Evolutionary conservation across 2,113 vertebrate genomes (phyloP), one percentile per base, ranked within the genome.

Genomic region (Otus sunia): DNA sequence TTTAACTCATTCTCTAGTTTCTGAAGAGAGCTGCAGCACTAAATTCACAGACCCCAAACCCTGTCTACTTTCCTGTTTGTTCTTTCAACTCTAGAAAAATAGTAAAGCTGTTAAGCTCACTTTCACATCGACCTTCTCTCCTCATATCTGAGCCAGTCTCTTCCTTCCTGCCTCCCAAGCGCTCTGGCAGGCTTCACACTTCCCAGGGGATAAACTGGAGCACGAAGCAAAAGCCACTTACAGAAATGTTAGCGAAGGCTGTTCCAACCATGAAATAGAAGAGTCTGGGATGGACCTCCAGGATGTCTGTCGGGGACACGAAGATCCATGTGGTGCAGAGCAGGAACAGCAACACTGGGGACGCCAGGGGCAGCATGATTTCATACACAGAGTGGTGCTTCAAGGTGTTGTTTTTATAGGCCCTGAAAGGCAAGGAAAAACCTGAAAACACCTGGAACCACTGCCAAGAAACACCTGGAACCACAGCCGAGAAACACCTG

Each of bases 231-330:
- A 53, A 81, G 85, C 17, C 22, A 50, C 99, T 99, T 97, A 99
- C 99, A 30, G 99, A 99, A 95, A 99, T 99, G 39, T 99, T 99
- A 69, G 99, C 98, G 17, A 99, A 99, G 84, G 99, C 99, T 21
- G 99, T 99, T 67, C 99, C 99, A 91, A 99, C 99, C 99, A 99
- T 99, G 96, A 99, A 99, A 97, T 99, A 99, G 98, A 99, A 99
- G 60, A 99, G 86, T 85, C 99, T 98, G 84, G 99, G 99, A 84
- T 99, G 99, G 60, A 96, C 93, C 89, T 99, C 98, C 49, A 99
- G 95, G 98, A 99, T 98, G 88, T 98, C 94, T 39, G 94, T 98
- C 2, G 99, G 99, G 32, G 99, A 99, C 71, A 95, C 45, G 34
- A 98, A 97, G 95, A 99, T 97, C 99, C 99, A 99, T 1, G 94